Evolutionary conservation across 2,113 vertebrate genomes (phyloP).

Genomic region (Oxyruncus cristatus): DNA sequence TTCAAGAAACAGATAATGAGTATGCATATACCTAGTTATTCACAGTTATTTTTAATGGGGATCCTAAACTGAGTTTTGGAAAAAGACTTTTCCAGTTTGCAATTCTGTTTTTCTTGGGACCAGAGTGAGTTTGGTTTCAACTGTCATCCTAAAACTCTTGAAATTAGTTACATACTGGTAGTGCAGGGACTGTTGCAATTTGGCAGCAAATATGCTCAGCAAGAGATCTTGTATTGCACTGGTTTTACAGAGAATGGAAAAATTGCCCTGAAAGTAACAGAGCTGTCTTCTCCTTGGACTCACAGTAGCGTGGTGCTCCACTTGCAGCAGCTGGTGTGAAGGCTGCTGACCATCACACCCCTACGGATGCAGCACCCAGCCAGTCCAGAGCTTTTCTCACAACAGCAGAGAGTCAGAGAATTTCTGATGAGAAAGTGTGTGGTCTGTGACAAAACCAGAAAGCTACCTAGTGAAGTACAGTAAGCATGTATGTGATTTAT

Average conservation of each 20-base stretch:
- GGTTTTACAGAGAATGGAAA: not conserved
- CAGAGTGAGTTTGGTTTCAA: not conserved
- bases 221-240: not conserved
- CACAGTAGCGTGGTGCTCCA: fast-evolving
- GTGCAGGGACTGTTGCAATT: not conserved
- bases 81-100: not conserved
- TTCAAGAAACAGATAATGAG: not conserved
- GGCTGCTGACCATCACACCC: not conserved
- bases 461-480: not conserved
- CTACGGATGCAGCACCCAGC: not conserved
- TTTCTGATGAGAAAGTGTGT: not conserved
- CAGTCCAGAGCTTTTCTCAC: fast-evolving
- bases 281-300: not conserved
- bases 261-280: not conserved
- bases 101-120: not conserved
- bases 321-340: not conserved
- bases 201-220: not conserved
- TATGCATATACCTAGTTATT: not conserved
- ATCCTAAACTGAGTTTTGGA: not conserved
- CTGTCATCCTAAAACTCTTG: not conserved
- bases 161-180: not conserved
- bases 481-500: not conserved
- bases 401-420: not conserved
- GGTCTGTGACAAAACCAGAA: not conserved
- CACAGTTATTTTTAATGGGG: not conserved